Conservation (phyloP, 2,113 vertebrate genomes). For the Lophura nycthemera region DNA sequence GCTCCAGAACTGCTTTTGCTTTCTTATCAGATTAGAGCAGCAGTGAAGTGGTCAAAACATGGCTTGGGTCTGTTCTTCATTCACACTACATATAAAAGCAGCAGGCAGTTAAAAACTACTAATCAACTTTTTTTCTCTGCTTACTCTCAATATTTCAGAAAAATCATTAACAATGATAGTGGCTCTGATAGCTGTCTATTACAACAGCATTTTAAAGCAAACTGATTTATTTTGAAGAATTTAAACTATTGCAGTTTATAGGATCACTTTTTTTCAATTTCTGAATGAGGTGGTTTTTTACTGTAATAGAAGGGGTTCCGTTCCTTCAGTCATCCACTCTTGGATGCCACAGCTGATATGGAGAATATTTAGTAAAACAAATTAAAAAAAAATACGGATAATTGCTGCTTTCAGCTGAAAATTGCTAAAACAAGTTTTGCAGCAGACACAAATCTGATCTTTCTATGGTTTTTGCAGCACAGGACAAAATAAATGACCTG, state of each 20-base stretch:
- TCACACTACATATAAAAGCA: neutral
- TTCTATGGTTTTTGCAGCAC: neutral
- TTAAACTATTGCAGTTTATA: slow-evolving; percentile 33
- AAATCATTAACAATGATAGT: neutral
- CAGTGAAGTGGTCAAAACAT: neutral
- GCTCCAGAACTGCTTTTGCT: neutral
- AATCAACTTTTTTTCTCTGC: neutral
- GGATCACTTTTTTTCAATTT: neutral
- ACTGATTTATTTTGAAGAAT: slow-evolving; percentile 41
- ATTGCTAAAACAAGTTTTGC: slow-evolving; percentile 35
- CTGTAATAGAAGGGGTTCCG: neutral
- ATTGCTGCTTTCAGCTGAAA: slow-evolving; percentile 49
- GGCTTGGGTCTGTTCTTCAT: neutral
- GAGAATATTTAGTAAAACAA: slow-evolving; percentile 25
- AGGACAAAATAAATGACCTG: neutral
- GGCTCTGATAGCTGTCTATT: neutral
- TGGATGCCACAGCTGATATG: slow-evolving; percentile 42
- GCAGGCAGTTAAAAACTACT: neutral
- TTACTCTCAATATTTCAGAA: neutral
- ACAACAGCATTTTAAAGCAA: slow-evolving; percentile 51
- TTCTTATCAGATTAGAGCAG: neutral
- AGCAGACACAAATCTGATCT: slow-evolving; percentile 2
- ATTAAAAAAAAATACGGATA: neutral
- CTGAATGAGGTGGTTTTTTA: neutral
- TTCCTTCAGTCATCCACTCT: slow-evolving; percentile 36